phyloP scores from a whole-genome alignment of 2,113 vertebrate species.

The Lucifuga dentata region DNA sequence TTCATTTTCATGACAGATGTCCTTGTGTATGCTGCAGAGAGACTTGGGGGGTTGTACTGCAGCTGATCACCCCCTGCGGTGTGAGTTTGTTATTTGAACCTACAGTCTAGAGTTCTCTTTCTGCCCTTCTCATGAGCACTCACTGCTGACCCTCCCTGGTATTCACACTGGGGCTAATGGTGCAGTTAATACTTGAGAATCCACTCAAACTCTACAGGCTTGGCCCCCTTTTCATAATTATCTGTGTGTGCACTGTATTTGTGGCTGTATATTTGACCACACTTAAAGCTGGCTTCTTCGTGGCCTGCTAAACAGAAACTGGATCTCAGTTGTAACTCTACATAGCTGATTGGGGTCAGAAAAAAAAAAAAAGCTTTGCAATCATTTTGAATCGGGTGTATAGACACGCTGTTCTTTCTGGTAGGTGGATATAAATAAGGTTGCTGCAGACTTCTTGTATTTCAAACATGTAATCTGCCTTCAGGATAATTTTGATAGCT shows the following conservation, averaged over 20 bases:
- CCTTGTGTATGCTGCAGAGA: slow-evolving; percentile 56
- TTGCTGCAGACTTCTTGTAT: slow-evolving; percentile 35
- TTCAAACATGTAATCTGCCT: slow-evolving; percentile 63
- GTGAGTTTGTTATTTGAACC: slow-evolving; percentile 80
- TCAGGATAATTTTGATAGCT: slow-evolving; percentile 41
- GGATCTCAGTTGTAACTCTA: slow-evolving; percentile 49
- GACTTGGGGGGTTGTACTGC: slow-evolving; percentile 58
- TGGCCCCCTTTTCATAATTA: background rate
- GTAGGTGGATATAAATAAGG: slow-evolving; percentile 57
- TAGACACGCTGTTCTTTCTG: slow-evolving; percentile 40
- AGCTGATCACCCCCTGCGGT: slow-evolving; percentile 72
- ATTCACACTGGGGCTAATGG: slow-evolving; percentile 9
- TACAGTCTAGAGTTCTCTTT: slow-evolving; percentile 66
- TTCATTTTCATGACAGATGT: slow-evolving; percentile 76
- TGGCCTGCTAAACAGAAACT: background rate
- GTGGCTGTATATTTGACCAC: background rate
- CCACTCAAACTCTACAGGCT: slow-evolving; percentile 13
- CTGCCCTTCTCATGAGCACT: slow-evolving; percentile 67
- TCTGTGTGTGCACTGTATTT: background rate
- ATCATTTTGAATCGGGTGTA: slow-evolving; percentile 50
- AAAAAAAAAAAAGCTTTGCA: slow-evolving; percentile 42
- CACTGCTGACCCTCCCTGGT: slow-evolving; percentile 50
- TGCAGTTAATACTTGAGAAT: slow-evolving; percentile 22
- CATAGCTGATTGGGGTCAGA: slow-evolving; percentile 61
- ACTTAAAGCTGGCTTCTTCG: slow-evolving; percentile 9